Evolutionary conservation across 2,797 vertebrate genomes (phyloP), one percentile per base, ranked within the genome.

Genomic region (Spizella passerina): DNA sequence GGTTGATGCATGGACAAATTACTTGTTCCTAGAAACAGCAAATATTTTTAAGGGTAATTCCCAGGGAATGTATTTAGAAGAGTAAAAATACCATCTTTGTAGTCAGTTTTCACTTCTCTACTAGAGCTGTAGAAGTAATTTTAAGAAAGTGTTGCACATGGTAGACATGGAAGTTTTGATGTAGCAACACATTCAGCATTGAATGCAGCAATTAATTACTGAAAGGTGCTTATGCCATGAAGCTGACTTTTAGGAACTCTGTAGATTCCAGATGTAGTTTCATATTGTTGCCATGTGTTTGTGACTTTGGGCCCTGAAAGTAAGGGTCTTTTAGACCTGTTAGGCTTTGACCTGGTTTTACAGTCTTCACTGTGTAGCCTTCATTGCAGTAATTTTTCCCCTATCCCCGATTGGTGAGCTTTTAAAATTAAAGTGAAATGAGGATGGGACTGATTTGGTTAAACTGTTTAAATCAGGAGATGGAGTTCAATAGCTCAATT

Each of bases 81-180:
- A 80, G 38, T 34, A 43, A 59, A 50, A 49, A 22, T 26, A 16
- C 12, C 1, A 3, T 29, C 32, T 43, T 27, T 65, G 32, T n/a
- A 39, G n/a, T 52, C 24, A 39, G 9, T 68, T 89, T 92, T 86
- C 46, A 72, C 43, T 83, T 91, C 24, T 30, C 32, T 66, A 0
- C 30, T 29, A 14, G 43, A 76, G 49, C 26, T 57, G 14, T 5
- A 36, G 44, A 43, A 87, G 41, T 92, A 3, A 22, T 15, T 52
- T 80, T 15, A 59, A 56, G 13, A 1, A 44, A 10, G 8, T 36
- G 16, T 29, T 56, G 38, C 10, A 4, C 1, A 0, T 10, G 16
- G n/a, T 22, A 39, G 60, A 24, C 10, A 0, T 4, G 49, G 47
- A 29, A 75, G 26, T 47, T 71, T 13, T 44, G 61, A 32, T 66